A percentile compares a stretch with the other conserved stretches of the same genome.
Conservation (phyloP, 53 echinoderm and acorn worm species). For the Holothuria leucospilota region DNA sequence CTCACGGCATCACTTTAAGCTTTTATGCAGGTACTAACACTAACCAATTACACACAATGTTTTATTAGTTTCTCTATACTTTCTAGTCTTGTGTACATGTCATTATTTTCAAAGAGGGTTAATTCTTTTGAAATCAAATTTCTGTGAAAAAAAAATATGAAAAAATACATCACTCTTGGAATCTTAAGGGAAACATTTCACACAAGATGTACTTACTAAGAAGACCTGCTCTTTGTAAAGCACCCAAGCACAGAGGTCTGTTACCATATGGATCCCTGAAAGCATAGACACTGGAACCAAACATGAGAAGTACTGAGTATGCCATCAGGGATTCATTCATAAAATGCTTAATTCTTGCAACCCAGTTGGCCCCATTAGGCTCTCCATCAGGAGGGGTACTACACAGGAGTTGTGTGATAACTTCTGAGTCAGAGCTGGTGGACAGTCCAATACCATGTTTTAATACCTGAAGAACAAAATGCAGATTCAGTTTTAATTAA, state of each 20-base stretch:
- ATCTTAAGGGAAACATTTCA: background rate
- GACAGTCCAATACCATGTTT: conserved; percentile 94
- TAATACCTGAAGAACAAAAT: conserved; percentile 68
- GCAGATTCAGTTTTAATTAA: too few species aligned
- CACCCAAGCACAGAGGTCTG: conserved; percentile 94
- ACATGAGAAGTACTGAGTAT: conserved; percentile 88
- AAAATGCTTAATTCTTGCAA: conserved; percentile 89
- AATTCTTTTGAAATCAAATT: too few species aligned
- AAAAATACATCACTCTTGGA: too few species aligned
- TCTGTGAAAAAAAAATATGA: too few species aligned
- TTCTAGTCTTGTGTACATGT: too few species aligned
- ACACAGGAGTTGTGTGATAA: conserved; percentile 92
- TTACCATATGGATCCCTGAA: conserved; percentile 98
- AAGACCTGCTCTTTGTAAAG: conserved; percentile 61
- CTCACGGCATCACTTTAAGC: too few species aligned
- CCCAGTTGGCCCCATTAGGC: conserved; percentile 90
- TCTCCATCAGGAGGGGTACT: conserved; percentile 89
- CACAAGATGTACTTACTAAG: conserved; percentile 7
- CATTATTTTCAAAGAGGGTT: too few species aligned
- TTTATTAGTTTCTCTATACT: too few species aligned
- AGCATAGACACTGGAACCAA: conserved; percentile 86
- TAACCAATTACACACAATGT: too few species aligned
- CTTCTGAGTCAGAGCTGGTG: conserved; percentile 88
- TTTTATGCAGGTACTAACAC: too few species aligned
- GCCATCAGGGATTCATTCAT: conserved; percentile 89